Evolutionary conservation across 2,888 invertebrate species (phyloP), one percentile per base, ranked within the genome.

Genomic region (Hanleya hanleyi): DNA sequence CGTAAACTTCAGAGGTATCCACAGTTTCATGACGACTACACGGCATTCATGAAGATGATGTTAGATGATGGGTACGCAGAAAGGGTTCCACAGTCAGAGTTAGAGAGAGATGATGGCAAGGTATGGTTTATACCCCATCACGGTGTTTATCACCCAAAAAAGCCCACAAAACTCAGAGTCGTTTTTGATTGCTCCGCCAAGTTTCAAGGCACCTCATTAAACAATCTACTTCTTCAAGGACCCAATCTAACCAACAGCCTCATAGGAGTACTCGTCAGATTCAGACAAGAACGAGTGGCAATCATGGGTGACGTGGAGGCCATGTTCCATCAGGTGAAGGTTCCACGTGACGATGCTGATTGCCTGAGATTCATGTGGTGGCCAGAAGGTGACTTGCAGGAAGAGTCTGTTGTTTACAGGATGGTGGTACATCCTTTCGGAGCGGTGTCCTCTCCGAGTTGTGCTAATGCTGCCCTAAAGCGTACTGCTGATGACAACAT

Each of bases 81-180:
- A 33, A 15, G 4, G 35, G 68, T 68, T n/a, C 68, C 50, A 15
- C 32, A 68, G 33, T 33, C 18, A 7, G 68, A 32, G 7, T 26
- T 68, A 9, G 18, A 18, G 9, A 51, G 50, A 36, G 33, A 33
- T 32, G 33, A 68, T 50, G 68, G 68, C 51, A 2, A 4, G 22
- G 57, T 68, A 15, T 68, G 68, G 68, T 68, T 4, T 68, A 49
- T 68, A 32, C 68, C 50, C 15, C 68, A 68, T 33, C 50, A 68
- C 26, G 50, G 68, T 9, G 50, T 68, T 1, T 68, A 68, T 33
- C 68, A 6, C 7, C 68, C 32, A 12, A 9, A 26, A 26, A 68
- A 68, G 36, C 68, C 68, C 32, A 18, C 7, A 7, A 68, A 68
- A 37, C 33, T 68, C 22, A 2, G 51, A 12, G 50, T 68, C 26